A percentile compares a stretch with the other conserved stretches of the same genome.
Conservation (phyloP, 2,113 vertebrate species). For the Aptenodytes forsteri region DNA sequence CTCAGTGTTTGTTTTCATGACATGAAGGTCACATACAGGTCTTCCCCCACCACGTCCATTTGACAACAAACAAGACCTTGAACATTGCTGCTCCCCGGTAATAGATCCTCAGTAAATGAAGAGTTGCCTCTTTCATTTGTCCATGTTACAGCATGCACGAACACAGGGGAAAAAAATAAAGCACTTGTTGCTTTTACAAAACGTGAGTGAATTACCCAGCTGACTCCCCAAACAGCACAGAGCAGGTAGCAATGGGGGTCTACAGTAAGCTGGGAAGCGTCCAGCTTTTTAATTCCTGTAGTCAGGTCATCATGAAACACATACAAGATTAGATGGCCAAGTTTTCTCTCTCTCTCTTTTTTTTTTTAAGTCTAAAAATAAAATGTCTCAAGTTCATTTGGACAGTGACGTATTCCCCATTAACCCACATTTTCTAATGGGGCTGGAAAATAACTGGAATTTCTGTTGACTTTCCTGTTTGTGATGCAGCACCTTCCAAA, state of each 20-base stretch:
- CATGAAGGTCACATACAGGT: not conserved
- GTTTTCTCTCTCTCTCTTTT: not conserved
- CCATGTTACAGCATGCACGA: not conserved
- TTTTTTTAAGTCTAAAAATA: not conserved
- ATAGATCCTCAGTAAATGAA: not conserved
- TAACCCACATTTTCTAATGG: not conserved
- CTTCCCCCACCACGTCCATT: rapidly evolving
- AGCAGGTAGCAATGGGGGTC: not conserved
- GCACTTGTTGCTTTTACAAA: not conserved
- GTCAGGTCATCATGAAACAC: not conserved
- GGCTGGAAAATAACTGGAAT: not conserved
- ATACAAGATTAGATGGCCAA: not conserved
- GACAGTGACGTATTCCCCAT: not conserved
- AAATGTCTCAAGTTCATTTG: not conserved
- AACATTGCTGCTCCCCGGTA: not conserved
- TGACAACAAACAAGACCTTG: not conserved
- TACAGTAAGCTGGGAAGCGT: not conserved
- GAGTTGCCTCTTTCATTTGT: not conserved
- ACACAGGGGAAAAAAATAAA: not conserved
- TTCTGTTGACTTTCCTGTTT: not conserved
- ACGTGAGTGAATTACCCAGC: not conserved
- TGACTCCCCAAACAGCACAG: not conserved
- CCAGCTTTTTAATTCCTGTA: not conserved
- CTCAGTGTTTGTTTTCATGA: not conserved
- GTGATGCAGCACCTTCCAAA: not conserved